Evolutionary conservation across 2,797 vertebrate species (phyloP), one percentile per base, ranked within the genome.

Genomic region (Myotis findleyi): DNA sequence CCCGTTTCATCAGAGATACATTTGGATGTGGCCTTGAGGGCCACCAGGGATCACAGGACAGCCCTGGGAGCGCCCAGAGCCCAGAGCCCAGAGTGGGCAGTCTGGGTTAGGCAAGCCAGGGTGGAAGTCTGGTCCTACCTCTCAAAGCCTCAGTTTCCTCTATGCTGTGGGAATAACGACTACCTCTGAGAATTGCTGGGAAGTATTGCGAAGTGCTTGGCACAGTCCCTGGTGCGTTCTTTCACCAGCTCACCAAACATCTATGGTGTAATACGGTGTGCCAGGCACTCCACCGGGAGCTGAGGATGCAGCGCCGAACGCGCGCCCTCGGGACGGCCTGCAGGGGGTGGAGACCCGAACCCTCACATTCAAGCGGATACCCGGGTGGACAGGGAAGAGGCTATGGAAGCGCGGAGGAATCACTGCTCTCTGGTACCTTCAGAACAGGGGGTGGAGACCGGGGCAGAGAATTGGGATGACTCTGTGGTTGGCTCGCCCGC

Each of bases 361-460:
- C 10, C 47, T 7, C 47, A 21, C 6, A 68, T 10, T 79, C 53
- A 38, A 3, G 8, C 66, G 57, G 25, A 13, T 13, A 11, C 20
- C 33, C 2, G 25, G n/a, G 38, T 0, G 57, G 20, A 27, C 13
- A 25, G 38, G 13, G 2, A 80, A 69, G 41, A 3, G 87, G 25
- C 23, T 10, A 7, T 14, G 14, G 2, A 53, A 44, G 51, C 1
- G 21, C 77, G 8, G 59, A 30, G 2, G 30, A 53, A 44, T 81
- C 23, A 1, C 76, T 2, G 59, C 27, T 49, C 47, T 20, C 51
- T 59, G 94, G 88, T 95, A 89, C 84, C 81, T 90, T 92, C 57
- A 73, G 92, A 75, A 51, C 36, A 36, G 0, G 0, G 0, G 6
- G 20, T 2, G 62, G 62, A n/a, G 68, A 2, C 13, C 13, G 82